A percentile compares a stretch with the other conserved stretches of the same genome.
Conservation (phyloP, 2,797 vertebrate genomes). For the Manis javanica region DNA sequence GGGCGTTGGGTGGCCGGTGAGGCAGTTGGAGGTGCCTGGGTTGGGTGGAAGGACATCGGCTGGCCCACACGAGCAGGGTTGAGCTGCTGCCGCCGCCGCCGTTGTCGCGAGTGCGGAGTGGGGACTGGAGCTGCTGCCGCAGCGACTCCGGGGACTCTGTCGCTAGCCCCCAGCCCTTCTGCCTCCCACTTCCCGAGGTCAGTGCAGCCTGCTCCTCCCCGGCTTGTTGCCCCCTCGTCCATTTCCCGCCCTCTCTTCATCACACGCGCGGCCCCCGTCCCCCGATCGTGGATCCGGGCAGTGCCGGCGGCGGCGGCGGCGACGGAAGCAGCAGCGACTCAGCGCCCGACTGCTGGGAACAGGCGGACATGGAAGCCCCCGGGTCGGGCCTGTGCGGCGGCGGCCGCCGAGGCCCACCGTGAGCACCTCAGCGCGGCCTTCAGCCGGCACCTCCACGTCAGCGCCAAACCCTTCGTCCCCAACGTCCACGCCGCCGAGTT, state of each 20-base stretch:
- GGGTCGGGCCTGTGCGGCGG: slow-evolving; percentile 84
- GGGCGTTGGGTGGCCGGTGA: slow-evolving; percentile 82
- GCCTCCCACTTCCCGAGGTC: slow-evolving; percentile 35
- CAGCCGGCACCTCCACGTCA: slow-evolving; percentile 92
- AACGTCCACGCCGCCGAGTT: slow-evolving; percentile 97
- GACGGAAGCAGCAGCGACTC: slow-evolving; percentile 92
- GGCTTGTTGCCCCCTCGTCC: slow-evolving; percentile 70
- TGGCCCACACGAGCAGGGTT: slow-evolving; percentile 94
- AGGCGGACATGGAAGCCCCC: slow-evolving; percentile 93
- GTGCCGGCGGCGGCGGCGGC: slow-evolving; percentile 81
- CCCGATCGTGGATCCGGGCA: slow-evolving; percentile 90
- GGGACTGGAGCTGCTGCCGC: slow-evolving; percentile 64
- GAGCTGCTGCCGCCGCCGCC: slow-evolving; percentile 80
- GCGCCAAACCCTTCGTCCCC: slow-evolving; percentile 97
- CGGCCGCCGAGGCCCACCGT: slow-evolving; percentile 85
- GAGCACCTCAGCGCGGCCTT: slow-evolving; percentile 91
- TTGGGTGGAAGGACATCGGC: slow-evolving; percentile 81
- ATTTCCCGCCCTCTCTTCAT: slow-evolving; percentile 75
- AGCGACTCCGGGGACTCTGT: slow-evolving; percentile 74
- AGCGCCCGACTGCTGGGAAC: slow-evolving; percentile 99
- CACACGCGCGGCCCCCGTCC: slow-evolving; percentile 79
- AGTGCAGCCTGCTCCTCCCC: slow-evolving; percentile 60
- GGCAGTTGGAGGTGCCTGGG: slow-evolving; percentile 72
- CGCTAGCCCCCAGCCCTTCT: background rate
- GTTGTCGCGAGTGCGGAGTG: slow-evolving; percentile 47